Base-by-base conservation (phyloP, 2,888 invertebrate genomes). In the Agonopterix alstromeriana region DNA sequence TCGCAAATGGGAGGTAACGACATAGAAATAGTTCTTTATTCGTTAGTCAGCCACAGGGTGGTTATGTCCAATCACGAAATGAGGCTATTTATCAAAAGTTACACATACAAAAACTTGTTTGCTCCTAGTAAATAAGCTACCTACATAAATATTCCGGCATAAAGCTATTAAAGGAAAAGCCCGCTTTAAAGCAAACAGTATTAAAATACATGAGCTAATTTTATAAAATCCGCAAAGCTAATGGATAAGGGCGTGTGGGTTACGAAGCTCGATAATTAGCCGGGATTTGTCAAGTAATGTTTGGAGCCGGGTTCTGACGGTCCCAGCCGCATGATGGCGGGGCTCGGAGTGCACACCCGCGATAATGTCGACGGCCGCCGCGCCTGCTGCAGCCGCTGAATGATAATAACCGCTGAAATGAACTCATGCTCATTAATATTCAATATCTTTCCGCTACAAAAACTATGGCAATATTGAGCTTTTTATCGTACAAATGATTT, bases 261-360 rank as follows among this genome's bases (percentile, higher is more conserved):
- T 62, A 62, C 65, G 65, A 64, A 61, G 50, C 52, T 50, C 58
- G 57, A 66, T 65, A 64, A 65, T 66, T 66, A 64, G 61, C 57
- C 47, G 38, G 55, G 65, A 66, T 65, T 65, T 66, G 66, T 66
- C 66, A 65, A 61, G 55, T 48, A 49, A 56, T 58, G 58, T 58
- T 62, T 64, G 60, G 60, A 56, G 63, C 56, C 54, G 36, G 40
- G 36, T 45, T 35, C 17, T n/a, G 49, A 43, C 7, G 27, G 27
- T 35, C 7, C 36, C 47, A 36, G 10, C 10, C 43, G n/a, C 47
- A 11, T 12, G n/a, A 9, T 5, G 12, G 12, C 8, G 9, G 36
- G 9, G 14, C n/a, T 17, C 45, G 1, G 38, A n/a, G 38, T 45
- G 38, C 45, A 45, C 40, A 10, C 36, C 35, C 11, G 38, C 45